Evolutionary conservation across 2,888 invertebrate species (phyloP), one percentile per base, ranked within the genome.

Genomic region (Hoplodrina ambigua): DNA sequence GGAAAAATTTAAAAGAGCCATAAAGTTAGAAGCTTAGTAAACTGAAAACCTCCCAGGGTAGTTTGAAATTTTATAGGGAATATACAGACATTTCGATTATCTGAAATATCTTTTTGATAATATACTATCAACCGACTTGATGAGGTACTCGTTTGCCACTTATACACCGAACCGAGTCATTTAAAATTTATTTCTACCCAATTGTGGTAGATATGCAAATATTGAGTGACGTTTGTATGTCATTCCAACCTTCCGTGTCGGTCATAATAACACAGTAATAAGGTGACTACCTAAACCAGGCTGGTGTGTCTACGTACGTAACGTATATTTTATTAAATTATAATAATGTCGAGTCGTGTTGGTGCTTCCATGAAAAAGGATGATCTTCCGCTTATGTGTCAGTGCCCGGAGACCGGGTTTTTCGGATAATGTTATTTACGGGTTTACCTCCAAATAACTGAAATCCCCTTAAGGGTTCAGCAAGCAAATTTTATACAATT

Each of bases 341-440:
- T 84, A 80, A 84, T 85, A 87, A 81, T 80, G 73, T 73, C 58
- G 62, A 77, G 74, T 71, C 78, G 81, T 81, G 81, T 75, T 65
- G 66, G 59, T 57, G 56, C 56, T 69, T 64, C 65, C 72, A 66
- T 70, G 78, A 74, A 85, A 85, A 82, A 83, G 81, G 86, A 86
- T 87, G 82, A 86, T 86, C 82, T 86, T 83, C 76, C 83, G 84
- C 84, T 87, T 84, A 81, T 84, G 82, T 84, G 80, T 72, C 81
- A 80, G 81, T 70, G 62, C 64, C 71, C 68, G 66, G 72, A 60
- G 73, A 73, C 80, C 72, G 75, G 80, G 76, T 76, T 81, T 81
- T 78, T 78, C 69, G 80, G 78, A 82, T 87, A 86, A 88, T 86
- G 72, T 86, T 86, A 83, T 86, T 87, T 86, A 85, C 82, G 78